Evolutionary conservation across 1,140 invertebrate species (phyloP), one percentile per base, ranked within the genome.

Genomic region (Chymomyza costata): DNA sequence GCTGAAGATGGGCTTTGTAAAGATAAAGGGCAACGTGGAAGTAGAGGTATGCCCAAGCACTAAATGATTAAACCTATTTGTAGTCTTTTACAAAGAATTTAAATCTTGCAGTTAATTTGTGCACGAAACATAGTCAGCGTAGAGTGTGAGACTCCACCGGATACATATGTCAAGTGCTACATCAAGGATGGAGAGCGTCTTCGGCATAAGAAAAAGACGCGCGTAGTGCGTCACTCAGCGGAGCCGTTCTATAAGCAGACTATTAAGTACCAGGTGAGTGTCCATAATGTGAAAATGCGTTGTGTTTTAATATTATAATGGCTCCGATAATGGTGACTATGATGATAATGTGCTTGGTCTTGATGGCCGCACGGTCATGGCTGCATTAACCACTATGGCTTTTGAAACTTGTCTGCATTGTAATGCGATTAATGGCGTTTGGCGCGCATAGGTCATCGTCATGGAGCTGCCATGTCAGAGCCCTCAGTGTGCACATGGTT

Each of bases 81-180:
- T n/a, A n/a, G n/a, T 3, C 32, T 14, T 49, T 38, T 38, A 10
- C 32, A 34, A 8, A 8, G 35, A 16, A 3, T 16, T 0, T n/a
- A n/a, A 43, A 39, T 1, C 8, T 11, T 65, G 10, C 45, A 87
- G 86, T 67, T 87, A 6, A 83, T 88, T 38, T 86, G 86, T 44
- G 88, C 87, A 6, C 81, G 86, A 18, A 87, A 88, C 51, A 88
- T 89, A 51, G 73, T 87, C 8, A 76, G 85, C 14, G 86, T 85
- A 34, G 85, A 86, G 43, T 78, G 74, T 34, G 88, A 89, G 38
- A 86, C 84, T 11, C 86, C 86, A 39, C 86, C 90, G 88, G 95
- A 97, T 82, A 97, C 95, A 2, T 98, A 97, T 86, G 95, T 97
- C 39, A 97, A 97, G 87, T 97, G 94, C 38, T 97, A 97, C 83